Evolutionary conservation across 2,113 vertebrate genomes (phyloP), one percentile per base, ranked within the genome.

Genomic region (Rostratula benghalensis): DNA sequence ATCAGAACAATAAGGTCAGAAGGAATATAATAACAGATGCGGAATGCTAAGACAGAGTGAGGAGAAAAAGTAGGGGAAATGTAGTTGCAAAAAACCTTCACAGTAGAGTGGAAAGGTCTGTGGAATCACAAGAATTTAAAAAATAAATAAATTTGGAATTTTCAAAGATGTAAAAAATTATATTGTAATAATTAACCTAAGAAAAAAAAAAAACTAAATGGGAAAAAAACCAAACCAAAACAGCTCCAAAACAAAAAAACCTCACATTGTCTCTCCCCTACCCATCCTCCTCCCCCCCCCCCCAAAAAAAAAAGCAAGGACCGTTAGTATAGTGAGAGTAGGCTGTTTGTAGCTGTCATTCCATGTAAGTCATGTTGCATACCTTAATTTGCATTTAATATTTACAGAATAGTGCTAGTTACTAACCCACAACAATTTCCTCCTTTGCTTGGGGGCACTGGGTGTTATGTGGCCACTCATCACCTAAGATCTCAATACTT

Each of bases 221-320:
- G 7, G 18, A 3, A 12, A 9, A 11, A 37, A 11, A 13, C 12
- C 46, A 35, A 25, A 15, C 6, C 6, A 60, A 31, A 89, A 17
- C 11, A 39, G 39, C 39, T 39, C 39, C 39, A 39, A 39, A 39
- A 39, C 39, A 39, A 13, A 60, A 73, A 85, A 19, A 20, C 20
- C 8, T 9, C 18, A 70, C 61, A 19, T 11, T 28, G 16, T 15
- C 39, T 3, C 9, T 3, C 3, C 1, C 6, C 6, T 45, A 17
- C n/a, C n/a, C n/a, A n/a, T n/a, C n/a, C n/a, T 18, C 45, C 45
- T 7, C 4, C 5, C 22, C 27, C 14, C 24, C 27, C 5, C 16
- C 23, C 23, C 46, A 50, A 20, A 37, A 20, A 89, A 41, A 59
- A 1, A 7, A 46, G 7, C 31, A 70, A 89, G 18, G 39, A 50